These are phyloP conservation scores for Caenorhabditis uteleia DNA, from an alignment of 2,888 invertebrate genomes.

Conservation along the genomic window DNA sequence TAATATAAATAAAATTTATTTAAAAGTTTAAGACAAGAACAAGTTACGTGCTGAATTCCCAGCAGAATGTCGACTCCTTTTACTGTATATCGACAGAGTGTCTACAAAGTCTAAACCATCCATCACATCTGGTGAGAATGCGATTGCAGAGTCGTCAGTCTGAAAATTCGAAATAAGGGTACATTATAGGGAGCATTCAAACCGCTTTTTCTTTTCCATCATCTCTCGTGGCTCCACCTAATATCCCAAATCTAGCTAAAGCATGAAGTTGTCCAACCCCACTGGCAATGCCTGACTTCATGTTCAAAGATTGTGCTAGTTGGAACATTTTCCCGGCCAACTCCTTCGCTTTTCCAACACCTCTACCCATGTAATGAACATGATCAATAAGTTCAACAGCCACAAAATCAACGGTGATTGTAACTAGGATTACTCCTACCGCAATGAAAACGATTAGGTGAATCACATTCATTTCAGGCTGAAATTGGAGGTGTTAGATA, in stretches of 20 bases:
- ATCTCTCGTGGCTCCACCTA: constrained; percentile 3
- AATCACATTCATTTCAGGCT: constrained; percentile 54
- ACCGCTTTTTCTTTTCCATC: background rate
- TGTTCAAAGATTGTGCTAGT: constrained; percentile 51
- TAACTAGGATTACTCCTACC: constrained; percentile 52
- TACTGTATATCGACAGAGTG: constrained; percentile 31
- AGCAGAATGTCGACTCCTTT: constrained; percentile 22
- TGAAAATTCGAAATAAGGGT: background rate
- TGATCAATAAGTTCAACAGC: constrained; percentile 54
- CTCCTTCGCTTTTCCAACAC: constrained; percentile 52
- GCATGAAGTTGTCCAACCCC: constrained; percentile 56
- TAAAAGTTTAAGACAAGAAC: constrained; percentile 24
- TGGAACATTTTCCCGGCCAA: constrained; percentile 55
- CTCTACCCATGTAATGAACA: constrained; percentile 57
- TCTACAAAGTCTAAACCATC: constrained; percentile 34
- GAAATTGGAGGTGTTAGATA: background rate
- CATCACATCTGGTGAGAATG: constrained; percentile 32
- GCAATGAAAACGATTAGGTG: constrained; percentile 49
- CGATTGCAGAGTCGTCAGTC: constrained; percentile 2
- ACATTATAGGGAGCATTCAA: background rate
- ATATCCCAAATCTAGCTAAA: constrained; percentile 45
- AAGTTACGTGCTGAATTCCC: constrained; percentile 25
- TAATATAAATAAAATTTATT: background rate
- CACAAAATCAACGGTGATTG: constrained; percentile 54
- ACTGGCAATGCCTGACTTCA: constrained; percentile 46